Percentiles rank a stretch among this genome's conserved stretches.
Evolutionary conservation across 2,797 vertebrate species (phyloP).

Genomic region (Macropus fuliginosus): DNA sequence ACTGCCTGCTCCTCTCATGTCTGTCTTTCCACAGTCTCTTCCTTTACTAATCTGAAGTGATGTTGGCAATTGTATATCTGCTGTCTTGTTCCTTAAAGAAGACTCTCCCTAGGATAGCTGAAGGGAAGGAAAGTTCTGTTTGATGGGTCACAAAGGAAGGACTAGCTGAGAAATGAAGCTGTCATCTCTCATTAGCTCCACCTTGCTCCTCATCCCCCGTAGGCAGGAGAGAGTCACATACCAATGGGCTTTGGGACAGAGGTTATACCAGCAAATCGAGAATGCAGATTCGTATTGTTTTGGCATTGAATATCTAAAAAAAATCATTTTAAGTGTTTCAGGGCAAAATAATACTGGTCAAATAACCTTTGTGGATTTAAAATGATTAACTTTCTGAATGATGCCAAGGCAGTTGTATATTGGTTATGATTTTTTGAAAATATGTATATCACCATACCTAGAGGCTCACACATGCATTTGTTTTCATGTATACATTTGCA

Average conservation of each 20-base stretch:
- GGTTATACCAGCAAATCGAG: no score
- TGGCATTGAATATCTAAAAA: not conserved
- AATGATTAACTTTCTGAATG: not conserved
- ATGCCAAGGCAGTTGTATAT: not conserved
- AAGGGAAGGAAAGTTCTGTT: not conserved
- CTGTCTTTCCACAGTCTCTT: not conserved
- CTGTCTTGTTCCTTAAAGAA: not conserved
- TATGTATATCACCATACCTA: not conserved
- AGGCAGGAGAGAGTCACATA: not conserved
- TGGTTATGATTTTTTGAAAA: not conserved
- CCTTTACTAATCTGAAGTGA: not conserved
- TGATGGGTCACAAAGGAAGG: not conserved
- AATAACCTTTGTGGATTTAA: not conserved
- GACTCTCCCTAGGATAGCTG: not conserved
- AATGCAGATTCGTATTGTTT: not conserved
- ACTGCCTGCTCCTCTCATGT: not conserved
- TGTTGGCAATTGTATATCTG: not conserved
- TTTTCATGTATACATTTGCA: not conserved
- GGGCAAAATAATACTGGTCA: slow-evolving; percentile 14
- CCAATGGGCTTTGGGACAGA: not conserved
- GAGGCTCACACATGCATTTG: no score
- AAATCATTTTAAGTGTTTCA: slow-evolving; percentile 20
- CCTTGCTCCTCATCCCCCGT: not conserved
- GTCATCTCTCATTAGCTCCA: not conserved
- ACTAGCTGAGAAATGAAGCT: not conserved